phyloP scores from a whole-genome alignment of 2,888 invertebrate genomes.

The Orchestes rusci region DNA sequence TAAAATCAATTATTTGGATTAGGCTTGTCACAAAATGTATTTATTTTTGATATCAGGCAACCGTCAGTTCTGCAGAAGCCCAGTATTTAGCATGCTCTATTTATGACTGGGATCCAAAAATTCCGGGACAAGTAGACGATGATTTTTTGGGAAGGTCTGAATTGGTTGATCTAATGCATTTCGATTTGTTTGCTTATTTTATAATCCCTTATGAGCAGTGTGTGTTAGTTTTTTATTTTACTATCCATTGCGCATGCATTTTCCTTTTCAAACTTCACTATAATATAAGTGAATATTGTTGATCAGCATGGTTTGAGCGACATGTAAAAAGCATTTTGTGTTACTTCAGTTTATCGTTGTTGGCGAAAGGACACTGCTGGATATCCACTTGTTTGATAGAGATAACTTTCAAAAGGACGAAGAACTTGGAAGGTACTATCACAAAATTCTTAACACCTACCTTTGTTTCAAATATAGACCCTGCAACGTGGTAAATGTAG shows the following conservation, averaged over 20 bases:
- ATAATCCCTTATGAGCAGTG: not conserved
- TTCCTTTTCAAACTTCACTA: not conserved
- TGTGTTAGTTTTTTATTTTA: too few relatives aligned
- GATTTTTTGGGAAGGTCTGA: constrained; percentile 75
- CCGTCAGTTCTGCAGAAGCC: constrained; percentile 61
- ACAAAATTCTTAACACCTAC: too few relatives aligned
- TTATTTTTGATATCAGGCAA: constrained; percentile 15
- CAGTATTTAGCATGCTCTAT: constrained; percentile 68
- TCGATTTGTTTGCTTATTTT: not conserved
- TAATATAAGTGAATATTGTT: constrained; percentile 2
- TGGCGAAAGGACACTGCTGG: constrained; percentile 45
- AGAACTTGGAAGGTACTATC: constrained; percentile 79
- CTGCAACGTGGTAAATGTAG: too few relatives aligned
- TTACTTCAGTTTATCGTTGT: constrained; percentile 53
- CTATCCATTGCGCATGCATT: too few relatives aligned
- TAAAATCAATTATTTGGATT: too few relatives aligned
- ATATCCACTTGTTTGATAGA: constrained; percentile 79
- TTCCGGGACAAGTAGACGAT: constrained; percentile 70
- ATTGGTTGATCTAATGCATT: not conserved
- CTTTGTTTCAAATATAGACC: too few relatives aligned
- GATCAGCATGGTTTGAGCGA: too few relatives aligned
- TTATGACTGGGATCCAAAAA: constrained; percentile 79
- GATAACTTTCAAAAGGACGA: constrained; percentile 91
- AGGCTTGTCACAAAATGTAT: not conserved
- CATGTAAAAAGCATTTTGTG: constrained; percentile 22